Evolutionary conservation across 1,140 invertebrate species (phyloP).

Genomic region (Pantala flavescens): DNA sequence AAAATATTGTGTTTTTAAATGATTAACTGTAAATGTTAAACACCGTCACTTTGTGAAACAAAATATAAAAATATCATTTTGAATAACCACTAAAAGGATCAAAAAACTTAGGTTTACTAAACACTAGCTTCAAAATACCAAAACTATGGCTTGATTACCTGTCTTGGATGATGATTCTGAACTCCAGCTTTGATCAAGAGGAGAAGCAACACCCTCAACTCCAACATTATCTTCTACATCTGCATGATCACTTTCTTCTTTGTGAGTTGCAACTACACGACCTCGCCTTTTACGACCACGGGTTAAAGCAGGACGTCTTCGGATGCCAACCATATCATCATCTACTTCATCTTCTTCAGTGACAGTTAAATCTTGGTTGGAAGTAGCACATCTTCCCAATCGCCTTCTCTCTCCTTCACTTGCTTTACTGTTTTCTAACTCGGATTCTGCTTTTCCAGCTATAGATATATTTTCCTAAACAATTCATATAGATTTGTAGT

Average conservation of each 20-base stretch:
- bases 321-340: not conserved
- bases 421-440: constrained; percentile 11
- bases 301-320: not conserved
- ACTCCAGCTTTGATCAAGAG: constrained; percentile 1
- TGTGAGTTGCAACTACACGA: constrained; percentile 14
- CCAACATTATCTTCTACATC: constrained; percentile 22
- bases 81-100: too few relatives aligned
- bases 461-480: too few relatives aligned
- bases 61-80: too few relatives aligned
- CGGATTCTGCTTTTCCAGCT: not conserved
- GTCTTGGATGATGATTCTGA: not conserved
- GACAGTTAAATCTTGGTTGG: not conserved
- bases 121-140: too few relatives aligned
- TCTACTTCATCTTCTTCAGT: not conserved
- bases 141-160: not conserved
- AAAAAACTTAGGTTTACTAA: too few relatives aligned
- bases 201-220: not conserved
- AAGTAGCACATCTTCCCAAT: not conserved
- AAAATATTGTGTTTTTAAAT: too few relatives aligned
- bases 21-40: too few relatives aligned
- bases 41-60: too few relatives aligned
- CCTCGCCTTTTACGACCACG: constrained; percentile 19
- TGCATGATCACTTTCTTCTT: constrained; percentile 18
- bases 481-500: too few relatives aligned
- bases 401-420: constrained; percentile 12